Evolutionary conservation across 2,797 vertebrate genomes (phyloP), one percentile per base, ranked within the genome.

Genomic region (Etheostoma nigrum): DNA sequence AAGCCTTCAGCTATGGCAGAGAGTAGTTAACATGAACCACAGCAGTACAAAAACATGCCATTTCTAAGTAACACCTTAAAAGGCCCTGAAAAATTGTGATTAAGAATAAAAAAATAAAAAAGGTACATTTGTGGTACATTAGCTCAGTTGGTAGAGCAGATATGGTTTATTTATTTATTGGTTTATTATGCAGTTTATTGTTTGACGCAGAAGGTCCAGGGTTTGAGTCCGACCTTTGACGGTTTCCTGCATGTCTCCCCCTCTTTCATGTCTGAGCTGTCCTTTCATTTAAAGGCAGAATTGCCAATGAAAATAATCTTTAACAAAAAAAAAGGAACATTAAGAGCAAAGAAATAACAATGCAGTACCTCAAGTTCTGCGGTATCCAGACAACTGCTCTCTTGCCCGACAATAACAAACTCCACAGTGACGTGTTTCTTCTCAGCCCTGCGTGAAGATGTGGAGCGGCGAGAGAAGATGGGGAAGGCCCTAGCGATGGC

Each of bases 401-500:
- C 96, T 59, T 96, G 95, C 19, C 97, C 97, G 2, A 98, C 92
- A 6, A 97, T 91, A 87, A 97, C 79, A 78, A 99, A 98, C 82
- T 99, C 97, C 66, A 99, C 96, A 0, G 92, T 89, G 47, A 99
- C 96, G 0, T 91, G 95, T 88, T 97, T 98, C 92, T 97, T 98
- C 81, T 99, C 97, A 0, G 92, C 33, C 81, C 96, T 95, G 25
- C 96, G 93, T 0, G 95, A 94, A 0, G 96, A 94, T 0, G 95
- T 82, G 0, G 98, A 97, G 21, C 98, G 97, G 4, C 96, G 97
- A 0, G 97, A 96, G 92, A 98, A 99, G 23, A 98, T 93, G 0
- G 98, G 98, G 82, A 99, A 99, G 23, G 97, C 96, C 60, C 98
- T 94, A 71, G 98, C 94, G 67, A 99, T 91, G n/a, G 98, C 97